Evolutionary conservation across 1,140 invertebrate genomes (phyloP), one percentile per base, ranked within the genome.

Genomic region (Capitella teleta): DNA sequence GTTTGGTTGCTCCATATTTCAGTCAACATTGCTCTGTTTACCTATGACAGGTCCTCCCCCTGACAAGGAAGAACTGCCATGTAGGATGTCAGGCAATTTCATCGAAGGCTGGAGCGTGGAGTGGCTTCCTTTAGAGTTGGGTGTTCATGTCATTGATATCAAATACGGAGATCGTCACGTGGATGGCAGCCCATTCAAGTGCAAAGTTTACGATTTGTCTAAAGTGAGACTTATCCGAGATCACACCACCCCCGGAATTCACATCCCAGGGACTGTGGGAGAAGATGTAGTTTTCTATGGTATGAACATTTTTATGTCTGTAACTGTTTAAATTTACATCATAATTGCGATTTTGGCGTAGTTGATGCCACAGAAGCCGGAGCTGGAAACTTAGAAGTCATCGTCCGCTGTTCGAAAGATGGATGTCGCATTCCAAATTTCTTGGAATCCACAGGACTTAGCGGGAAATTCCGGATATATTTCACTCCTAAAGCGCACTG

Each of bases 391-490:
- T 74, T 97, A 55, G 93, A 98, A 74, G 97, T 98, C 36, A 95
- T 97, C 47, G 93, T 98, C 90, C 1, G 91, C 94, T 14, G 89
- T 87, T 62, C 89, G 89, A 3, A 82, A 89, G 62, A 97, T 96
- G 75, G 93, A n/a, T 79, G 88, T 42, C 92, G 93, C 66, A 90
- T 98, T 5, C 94, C 94, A 8, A 98, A 98, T 75, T 97, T 93
- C 70, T 92, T 98, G 1, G 88, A 96, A 64, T 16, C 41, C 1
- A 90, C 88, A 34, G 92, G 95, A 77, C 91, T 90, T 25, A 95
- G 96, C 73, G 93, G 92, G 0, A 83, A 86, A 61, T 96, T 98
- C 59, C 73, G 82, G 62, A 92, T 98, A 3, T 95, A 95, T 69
- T 98, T 98, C 68, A 95, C 94, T 61, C 94, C 93, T 0, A 87